Base-by-base conservation (phyloP, 1,140 invertebrate genomes). In the Megalopta genalis region DNA sequence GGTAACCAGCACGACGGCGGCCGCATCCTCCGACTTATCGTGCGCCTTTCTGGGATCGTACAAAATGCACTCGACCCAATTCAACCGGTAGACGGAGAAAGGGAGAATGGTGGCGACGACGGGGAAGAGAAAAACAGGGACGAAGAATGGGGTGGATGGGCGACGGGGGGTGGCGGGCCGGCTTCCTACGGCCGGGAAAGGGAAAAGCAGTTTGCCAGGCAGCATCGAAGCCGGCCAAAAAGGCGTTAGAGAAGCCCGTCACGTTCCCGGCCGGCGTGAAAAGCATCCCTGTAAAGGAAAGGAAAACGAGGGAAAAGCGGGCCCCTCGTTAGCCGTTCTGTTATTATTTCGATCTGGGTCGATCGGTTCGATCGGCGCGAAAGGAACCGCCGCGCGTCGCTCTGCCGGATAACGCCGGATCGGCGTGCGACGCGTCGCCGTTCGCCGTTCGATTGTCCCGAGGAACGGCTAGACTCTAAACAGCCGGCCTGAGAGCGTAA, bases 291-390 rank as follows among this genome's bases (percentile, higher is more conserved):
- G 77, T 62, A 69, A 71, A 67, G 67, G 72, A 81, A 84, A 64
- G 72, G 82, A 85, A 85, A 75, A 83, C 57, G 77, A 57, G 68
- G 67, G 82, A 73, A 84, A 81, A 84, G 67, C 83, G 59, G 66
- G 65, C 16, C 63, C 59, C 74, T 81, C 83, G 79, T 85, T 85
- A 85, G 83, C 60, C 57, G 83, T 49, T 71, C 70, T 80, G 68
- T 85, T 78, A 78, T 85, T 84, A 84, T 85, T 85, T 85, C 83
- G 83, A 85, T 85, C 78, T 84, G 62, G 82, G 78, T 85, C 82
- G 82, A 84, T 84, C 83, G 83, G n/a, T 84, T 80, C 77, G 83
- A 73, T 74, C 60, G 68, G 59, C 73, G 69, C 66, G 71, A 80
- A 84, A 83, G 66, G 73, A 71, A 68, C 62, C 76, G 25, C 57